These are phyloP conservation scores for Tinea pellionella DNA, from an alignment of 2,888 invertebrate species.

Conservation along the genomic window DNA sequence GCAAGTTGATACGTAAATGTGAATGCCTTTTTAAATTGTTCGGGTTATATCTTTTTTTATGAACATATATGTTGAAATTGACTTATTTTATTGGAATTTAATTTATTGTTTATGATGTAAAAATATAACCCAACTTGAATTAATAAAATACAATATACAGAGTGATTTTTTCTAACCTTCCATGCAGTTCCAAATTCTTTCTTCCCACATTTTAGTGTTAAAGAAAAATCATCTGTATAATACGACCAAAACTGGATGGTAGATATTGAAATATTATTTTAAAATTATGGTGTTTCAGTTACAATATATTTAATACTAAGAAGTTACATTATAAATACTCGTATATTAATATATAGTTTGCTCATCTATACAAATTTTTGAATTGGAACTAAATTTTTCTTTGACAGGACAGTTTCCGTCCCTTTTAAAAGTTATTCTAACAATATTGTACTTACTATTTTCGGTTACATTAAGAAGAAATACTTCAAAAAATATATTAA, in stretches of 20 bases:
- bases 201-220: too few species aligned
- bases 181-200: too few species aligned
- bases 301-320: not conserved
- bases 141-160: too few species aligned
- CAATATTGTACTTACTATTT: conserved; percentile 54
- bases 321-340: not conserved
- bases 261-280: not conserved
- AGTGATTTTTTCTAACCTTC: too few species aligned
- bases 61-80: too few species aligned
- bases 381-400: not conserved
- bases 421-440: not conserved
- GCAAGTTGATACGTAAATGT: conserved; percentile 30
- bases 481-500: conserved; percentile 10
- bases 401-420: not conserved
- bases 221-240: too few species aligned
- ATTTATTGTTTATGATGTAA: too few species aligned
- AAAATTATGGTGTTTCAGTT: not conserved
- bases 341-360: not conserved
- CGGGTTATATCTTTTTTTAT: conserved; percentile 20
- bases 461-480: conserved; percentile 25
- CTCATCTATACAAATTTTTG: not conserved
- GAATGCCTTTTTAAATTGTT: conserved; percentile 30
- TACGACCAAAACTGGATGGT: not conserved
- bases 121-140: too few species aligned
- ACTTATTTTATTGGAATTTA: too few species aligned